A percentile compares a stretch with the other conserved stretches of the same genome.
Conservation (phyloP, 2,888 invertebrate genomes). For the Empis stercorea region DNA sequence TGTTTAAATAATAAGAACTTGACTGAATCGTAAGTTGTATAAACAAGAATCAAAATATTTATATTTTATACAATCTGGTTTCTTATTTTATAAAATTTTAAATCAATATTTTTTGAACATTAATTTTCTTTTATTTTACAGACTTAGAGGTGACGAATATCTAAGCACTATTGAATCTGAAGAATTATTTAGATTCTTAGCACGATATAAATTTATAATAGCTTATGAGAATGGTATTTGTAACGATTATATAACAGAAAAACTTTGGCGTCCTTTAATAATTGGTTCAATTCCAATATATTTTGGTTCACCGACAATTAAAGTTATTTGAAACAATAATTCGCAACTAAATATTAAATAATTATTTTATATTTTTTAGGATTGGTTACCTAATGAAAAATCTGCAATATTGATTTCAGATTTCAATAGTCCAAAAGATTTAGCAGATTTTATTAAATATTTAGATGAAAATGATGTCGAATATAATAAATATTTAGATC, state of each 20-base stretch:
- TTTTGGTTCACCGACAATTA: slow-evolving; percentile 59
- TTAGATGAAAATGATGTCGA: slow-evolving; percentile 45
- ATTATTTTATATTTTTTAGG: slow-evolving; percentile 33
- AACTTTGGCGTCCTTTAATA: slow-evolving; percentile 69
- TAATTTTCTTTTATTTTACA: slow-evolving; percentile 13
- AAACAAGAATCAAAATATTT: no score
- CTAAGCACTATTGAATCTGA: slow-evolving; percentile 47
- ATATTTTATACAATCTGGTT: slow-evolving; percentile 9
- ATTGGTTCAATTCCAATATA: slow-evolving; percentile 73
- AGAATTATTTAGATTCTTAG: slow-evolving; percentile 48
- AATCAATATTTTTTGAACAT: no score
- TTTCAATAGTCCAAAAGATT: slow-evolving; percentile 44
- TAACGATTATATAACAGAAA: slow-evolving; percentile 77
- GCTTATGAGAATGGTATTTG: slow-evolving; percentile 75
- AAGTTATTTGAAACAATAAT: slow-evolving; percentile 18
- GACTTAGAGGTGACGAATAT: slow-evolving; percentile 42
- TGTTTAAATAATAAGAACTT: slow-evolving; percentile 66
- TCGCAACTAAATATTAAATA: not conserved
- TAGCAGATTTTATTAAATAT: slow-evolving; percentile 45
- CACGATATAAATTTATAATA: slow-evolving; percentile 68
- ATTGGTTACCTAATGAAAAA: slow-evolving; percentile 63
- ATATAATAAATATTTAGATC: slow-evolving; percentile 53
- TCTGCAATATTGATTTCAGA: slow-evolving; percentile 60
- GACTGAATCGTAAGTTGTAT: slow-evolving; percentile 42
- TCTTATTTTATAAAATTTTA: no score